These are phyloP conservation scores for Himantopus leucocephalus DNA, from an alignment of 2,113 vertebrate species.

Conservation along the genomic window DNA sequence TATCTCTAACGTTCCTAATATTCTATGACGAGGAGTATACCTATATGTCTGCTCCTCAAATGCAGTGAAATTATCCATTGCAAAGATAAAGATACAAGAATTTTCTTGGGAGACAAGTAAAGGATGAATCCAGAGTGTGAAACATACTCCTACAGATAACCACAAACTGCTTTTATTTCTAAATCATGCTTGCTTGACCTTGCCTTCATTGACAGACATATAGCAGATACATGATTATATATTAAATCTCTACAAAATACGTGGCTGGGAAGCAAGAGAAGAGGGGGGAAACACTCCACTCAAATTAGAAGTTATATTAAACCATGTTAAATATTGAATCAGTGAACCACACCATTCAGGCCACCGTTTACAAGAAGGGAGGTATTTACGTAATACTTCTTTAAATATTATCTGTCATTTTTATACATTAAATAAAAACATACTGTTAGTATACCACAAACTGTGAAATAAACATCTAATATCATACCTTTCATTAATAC, in stretches of 20 bases:
- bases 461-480: neutral
- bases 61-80: neutral
- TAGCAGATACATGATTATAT: neutral
- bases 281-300: accelerated
- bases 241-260: neutral
- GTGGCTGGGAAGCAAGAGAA: neutral
- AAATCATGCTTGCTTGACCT: neutral
- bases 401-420: neutral
- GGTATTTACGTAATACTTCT: neutral
- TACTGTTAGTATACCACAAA: neutral
- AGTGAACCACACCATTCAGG: neutral
- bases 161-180: neutral
- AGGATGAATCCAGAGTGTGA: neutral
- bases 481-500: neutral
- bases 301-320: neutral
- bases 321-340: neutral
- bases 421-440: neutral
- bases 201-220: neutral
- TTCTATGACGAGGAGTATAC: neutral
- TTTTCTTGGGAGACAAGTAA: neutral
- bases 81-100: neutral
- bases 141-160: neutral
- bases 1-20: neutral
- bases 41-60: neutral
- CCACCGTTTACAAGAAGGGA: neutral